Evolutionary conservation across 2,797 vertebrate species (phyloP).

Genomic region (Typhlichthys subterraneus): DNA sequence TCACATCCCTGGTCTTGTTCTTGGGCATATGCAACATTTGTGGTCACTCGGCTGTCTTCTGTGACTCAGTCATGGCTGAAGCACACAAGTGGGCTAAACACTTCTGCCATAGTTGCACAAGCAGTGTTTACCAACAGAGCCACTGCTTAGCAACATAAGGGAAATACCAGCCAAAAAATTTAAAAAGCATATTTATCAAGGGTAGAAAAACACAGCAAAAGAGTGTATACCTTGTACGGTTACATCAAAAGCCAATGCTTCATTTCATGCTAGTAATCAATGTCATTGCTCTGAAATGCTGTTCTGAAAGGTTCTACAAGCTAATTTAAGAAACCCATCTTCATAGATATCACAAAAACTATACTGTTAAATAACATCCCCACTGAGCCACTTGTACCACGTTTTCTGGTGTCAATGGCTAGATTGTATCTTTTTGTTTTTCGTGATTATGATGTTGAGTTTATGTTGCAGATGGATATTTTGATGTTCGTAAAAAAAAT

Average conservation of each 20-base stretch:
- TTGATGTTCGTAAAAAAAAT: no score
- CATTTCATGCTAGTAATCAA: background rate
- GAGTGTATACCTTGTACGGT: slow-evolving; percentile 21
- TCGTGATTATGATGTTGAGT: no score
- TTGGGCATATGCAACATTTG: slow-evolving; percentile 15
- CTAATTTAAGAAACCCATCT: background rate
- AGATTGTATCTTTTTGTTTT: no score
- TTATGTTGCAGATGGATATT: no score
- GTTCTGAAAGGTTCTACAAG: background rate
- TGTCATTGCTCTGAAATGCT: background rate
- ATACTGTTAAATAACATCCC: no score
- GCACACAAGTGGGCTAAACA: slow-evolving; percentile 9
- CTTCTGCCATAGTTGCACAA: slow-evolving; percentile 42
- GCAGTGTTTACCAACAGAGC: slow-evolving; percentile 59
- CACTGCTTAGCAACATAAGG: slow-evolving; percentile 61
- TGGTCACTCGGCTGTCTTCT: slow-evolving; percentile 20
- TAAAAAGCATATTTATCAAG: slow-evolving; percentile 15
- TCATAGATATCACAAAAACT: no score
- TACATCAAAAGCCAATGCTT: slow-evolving; percentile 7
- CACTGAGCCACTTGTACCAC: no score
- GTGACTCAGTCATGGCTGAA: slow-evolving; percentile 34
- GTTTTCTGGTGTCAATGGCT: no score
- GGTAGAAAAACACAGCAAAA: slow-evolving; percentile 11
- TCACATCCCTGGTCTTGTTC: slow-evolving; percentile 1
- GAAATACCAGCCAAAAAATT: slow-evolving; percentile 39